Base-by-base conservation (phyloP, 2,113 vertebrate species). In the Dendropsophus ebraccatus region DNA sequence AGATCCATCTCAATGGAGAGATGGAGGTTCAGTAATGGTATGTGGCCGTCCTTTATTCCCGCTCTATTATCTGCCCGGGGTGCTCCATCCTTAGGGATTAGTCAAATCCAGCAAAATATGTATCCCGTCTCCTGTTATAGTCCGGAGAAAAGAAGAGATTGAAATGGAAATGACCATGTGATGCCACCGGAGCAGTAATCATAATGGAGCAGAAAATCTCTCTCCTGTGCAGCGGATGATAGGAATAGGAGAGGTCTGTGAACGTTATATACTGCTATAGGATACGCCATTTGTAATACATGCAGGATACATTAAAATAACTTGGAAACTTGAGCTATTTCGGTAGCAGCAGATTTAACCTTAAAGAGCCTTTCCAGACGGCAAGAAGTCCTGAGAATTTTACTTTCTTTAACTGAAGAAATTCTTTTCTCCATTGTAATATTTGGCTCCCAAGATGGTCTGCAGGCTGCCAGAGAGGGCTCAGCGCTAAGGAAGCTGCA, bases 291-390 rank as follows among this genome's bases (percentile, higher is more conserved):
- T 50, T 30, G 30, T 54, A 30, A 77, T 28, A 52, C 47, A 32
- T 54, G 52, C 50, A 52, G 28, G 50, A 52, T 50, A 52, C 35
- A 77, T 77, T 77, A 77, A 77, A 77, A 77, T 32, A 90, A 75
- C 49, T 56, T 56, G 32, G 32, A 56, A 73, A 12, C 81, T 28
- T 23, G 32, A 72, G 10, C 23, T 37, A 32, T 50, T 47, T 65
- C 32, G 56, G 35, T 65, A 21, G 60, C 14, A 37, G 14, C 47
- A 78, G 17, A 45, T 79, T 79, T 52, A 54, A 70, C 67, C 67
- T 70, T 37, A 70, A 41, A 17, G 35, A 11, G 13, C 28, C 8
- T 70, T 70, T 23, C 67, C 35, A 70, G 35, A 70, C 17, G 2
- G 17, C 35, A 70, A 70, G 21, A 70, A 70, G 32, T 41, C 67